Evolutionary conservation across 2,113 vertebrate species (phyloP), one percentile per base, ranked within the genome.

Genomic region (Scopus umbretta): DNA sequence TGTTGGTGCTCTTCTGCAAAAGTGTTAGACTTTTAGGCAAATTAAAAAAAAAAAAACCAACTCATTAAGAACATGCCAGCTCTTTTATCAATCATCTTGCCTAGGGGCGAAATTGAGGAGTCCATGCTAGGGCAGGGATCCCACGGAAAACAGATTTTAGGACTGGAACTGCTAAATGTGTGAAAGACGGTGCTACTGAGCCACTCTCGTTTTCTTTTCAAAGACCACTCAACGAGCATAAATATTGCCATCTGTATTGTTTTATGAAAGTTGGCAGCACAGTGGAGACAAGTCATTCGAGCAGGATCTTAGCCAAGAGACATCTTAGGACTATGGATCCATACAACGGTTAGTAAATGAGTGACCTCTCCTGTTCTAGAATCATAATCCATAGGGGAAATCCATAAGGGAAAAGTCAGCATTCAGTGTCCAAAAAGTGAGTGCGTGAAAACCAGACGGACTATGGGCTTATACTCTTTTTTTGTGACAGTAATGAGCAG

Each of bases 181-280:
- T 80, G 63, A 86, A 90, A 93, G 55, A 52, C 0, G 0, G 34
- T 85, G 70, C 72, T 86, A 27, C 73, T 49, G 68, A 89, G 66
- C 70, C 29, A 42, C 49, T 63, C 74, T 89, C 50, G 36, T 76
- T 87, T 62, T 92, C 70, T 42, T 94, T 96, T 96, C 80, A 93
- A 83, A 93, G 90, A 86, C 76, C 72, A 79, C 72, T 95, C 94
- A 90, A 52, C 2, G 6, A 91, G 90, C 72, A 85, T 89, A 87
- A 96, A 75, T 92, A 94, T 82, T 95, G 95, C 86, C 92, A 92
- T 95, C 81, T 95, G 96, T 75, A 92, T 89, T 95, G 86, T 80
- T 92, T 85, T 90, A 91, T 90, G 58, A 26, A 78, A 88, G 74
- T 15, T 94, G 86, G 94, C 96, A 94, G 80, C 58, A 62, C 26